phyloP scores from a whole-genome alignment of 2,113 vertebrate genomes.

The Cervus canadensis region DNA sequence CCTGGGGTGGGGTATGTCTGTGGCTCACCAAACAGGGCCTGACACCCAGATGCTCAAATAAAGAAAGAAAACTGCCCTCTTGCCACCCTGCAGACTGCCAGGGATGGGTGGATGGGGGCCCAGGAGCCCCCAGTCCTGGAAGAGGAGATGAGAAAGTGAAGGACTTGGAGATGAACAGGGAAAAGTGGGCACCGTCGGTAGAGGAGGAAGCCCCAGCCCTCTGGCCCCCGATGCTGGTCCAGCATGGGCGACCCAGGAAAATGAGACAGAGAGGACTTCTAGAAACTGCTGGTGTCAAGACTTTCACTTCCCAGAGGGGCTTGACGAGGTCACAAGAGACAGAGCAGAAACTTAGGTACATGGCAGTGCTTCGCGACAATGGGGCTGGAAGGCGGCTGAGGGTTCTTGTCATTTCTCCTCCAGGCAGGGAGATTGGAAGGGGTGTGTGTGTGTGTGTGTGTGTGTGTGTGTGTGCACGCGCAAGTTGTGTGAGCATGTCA shows the following conservation, averaged over 20 bases:
- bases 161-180: neutral
- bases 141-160: neutral
- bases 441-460: neutral
- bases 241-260: neutral
- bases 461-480: too few species aligned
- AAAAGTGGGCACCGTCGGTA: neutral
- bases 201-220: neutral
- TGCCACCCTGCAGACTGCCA: neutral
- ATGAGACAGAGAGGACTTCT: neutral
- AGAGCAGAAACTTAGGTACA: neutral
- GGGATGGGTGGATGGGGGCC: neutral
- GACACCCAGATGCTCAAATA: neutral
- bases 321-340: neutral
- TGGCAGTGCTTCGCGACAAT: too few species aligned
- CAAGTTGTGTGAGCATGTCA: neutral
- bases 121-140: neutral
- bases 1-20: neutral
- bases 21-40: neutral
- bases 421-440: neutral
- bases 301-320: constrained; percentile 11
- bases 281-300: neutral
- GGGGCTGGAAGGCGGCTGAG: neutral
- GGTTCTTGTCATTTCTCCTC: neutral
- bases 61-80: neutral
- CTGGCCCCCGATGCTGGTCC: neutral